Percentiles rank a stretch among this genome's conserved stretches.
Evolutionary conservation across 1,140 invertebrate species (phyloP).

Genomic region (Lucilia cuprina): DNA sequence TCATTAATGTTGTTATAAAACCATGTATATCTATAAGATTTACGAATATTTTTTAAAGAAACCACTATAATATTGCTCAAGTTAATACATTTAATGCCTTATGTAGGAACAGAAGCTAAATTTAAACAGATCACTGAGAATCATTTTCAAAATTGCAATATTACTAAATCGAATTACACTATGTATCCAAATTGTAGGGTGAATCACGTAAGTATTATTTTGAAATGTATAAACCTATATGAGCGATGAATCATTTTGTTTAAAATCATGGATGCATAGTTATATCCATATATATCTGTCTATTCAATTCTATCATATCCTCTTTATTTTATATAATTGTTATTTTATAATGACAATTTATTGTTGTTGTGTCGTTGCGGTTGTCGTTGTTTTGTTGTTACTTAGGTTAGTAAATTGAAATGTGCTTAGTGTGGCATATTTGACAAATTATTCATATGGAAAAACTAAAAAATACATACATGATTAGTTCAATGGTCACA

Average conservation of each 20-base stretch:
- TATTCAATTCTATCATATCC: background rate
- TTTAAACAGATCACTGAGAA: background rate
- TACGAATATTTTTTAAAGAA: too few relatives aligned
- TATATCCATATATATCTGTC: background rate
- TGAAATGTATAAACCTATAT: too few relatives aligned
- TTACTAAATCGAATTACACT: too few relatives aligned
- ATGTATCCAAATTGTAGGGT: background rate
- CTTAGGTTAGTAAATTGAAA: constrained; percentile 1
- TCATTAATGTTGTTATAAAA: too few relatives aligned
- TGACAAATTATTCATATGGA: constrained; percentile 15
- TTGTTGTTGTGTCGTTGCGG: background rate
- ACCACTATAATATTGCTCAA: too few relatives aligned
- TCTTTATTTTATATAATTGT: background rate
- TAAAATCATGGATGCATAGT: background rate
- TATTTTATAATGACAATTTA: background rate
- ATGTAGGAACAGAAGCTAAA: too few relatives aligned
- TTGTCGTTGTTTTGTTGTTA: background rate
- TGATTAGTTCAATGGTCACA: background rate
- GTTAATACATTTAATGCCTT: too few relatives aligned
- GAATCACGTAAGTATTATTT: too few relatives aligned
- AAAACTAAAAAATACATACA: constrained; percentile 1
- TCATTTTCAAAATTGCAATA: too few relatives aligned
- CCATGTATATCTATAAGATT: too few relatives aligned
- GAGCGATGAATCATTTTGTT: background rate
- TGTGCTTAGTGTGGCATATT: constrained; percentile 10